Conservation (phyloP, 1,140 invertebrate genomes). For the Bombus affinis region DNA sequence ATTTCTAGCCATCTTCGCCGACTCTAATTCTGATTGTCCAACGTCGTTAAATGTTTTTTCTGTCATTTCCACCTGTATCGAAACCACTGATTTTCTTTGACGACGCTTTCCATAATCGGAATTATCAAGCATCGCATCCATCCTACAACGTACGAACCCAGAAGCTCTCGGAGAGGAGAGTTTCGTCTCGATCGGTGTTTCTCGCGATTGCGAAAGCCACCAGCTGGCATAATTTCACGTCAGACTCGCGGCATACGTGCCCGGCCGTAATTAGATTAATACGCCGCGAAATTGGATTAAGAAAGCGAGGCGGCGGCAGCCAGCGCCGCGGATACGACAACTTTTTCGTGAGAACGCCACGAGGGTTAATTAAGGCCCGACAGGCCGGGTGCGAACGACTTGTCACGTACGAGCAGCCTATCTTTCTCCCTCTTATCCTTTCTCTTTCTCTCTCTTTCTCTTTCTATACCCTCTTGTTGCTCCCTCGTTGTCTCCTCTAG, state of each 20-base stretch:
- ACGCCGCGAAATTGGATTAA: constrained; percentile 62
- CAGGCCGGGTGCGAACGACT: constrained; percentile 31
- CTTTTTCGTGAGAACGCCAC: constrained; percentile 34
- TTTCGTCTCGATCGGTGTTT: neutral
- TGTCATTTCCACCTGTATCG: no score
- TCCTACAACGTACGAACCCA: neutral
- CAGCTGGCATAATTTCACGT: constrained; percentile 48
- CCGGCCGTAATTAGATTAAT: constrained; percentile 59
- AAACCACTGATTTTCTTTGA: no score
- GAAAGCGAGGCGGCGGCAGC: constrained; percentile 38
- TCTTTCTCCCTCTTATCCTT: neutral
- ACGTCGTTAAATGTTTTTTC: neutral
- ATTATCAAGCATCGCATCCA: no score
- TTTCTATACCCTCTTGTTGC: neutral
- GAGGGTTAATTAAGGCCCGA: constrained; percentile 30
- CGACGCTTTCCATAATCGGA: no score
- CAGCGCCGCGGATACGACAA: constrained; percentile 20
- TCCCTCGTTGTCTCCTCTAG: neutral
- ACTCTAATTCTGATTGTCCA: neutral
- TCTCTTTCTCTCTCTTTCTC: neutral
- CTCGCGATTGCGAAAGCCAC: constrained; percentile 47
- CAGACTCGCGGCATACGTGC: constrained; percentile 40
- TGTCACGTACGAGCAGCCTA: constrained; percentile 5
- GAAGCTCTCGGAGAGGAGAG: no score
- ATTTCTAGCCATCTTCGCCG: neutral